These are phyloP conservation scores for Mellilla xanthometata DNA, from an alignment of 2,888 invertebrate species.

Conservation along the genomic window DNA sequence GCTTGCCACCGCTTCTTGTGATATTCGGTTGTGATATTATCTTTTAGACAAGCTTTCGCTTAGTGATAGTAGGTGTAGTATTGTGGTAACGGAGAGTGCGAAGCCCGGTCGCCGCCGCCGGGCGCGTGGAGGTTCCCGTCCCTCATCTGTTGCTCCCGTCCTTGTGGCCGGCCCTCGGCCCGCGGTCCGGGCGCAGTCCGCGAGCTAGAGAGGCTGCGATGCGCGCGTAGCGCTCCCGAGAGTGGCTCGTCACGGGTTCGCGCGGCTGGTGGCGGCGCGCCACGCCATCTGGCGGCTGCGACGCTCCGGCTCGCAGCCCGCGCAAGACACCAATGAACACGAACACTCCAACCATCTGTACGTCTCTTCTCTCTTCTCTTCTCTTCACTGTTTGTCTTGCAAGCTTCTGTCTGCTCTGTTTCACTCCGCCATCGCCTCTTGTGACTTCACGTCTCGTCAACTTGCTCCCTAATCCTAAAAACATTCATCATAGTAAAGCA, in stretches of 20 bases:
- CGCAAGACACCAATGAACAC: slow-evolving; percentile 76
- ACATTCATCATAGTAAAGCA: neutral
- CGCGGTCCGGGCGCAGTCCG: slow-evolving; percentile 36
- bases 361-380: slow-evolving; percentile 69
- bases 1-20: slow-evolving; percentile 79
- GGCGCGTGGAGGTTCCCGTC: slow-evolving; percentile 43
- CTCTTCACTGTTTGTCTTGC: slow-evolving; percentile 45
- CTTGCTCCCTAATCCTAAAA: neutral
- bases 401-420: slow-evolving; percentile 40
- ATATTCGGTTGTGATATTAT: slow-evolving; percentile 80
- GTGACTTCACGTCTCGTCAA: neutral
- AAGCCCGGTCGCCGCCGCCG: slow-evolving; percentile 49
- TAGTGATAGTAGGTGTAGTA: slow-evolving; percentile 44
- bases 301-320: slow-evolving; percentile 78
- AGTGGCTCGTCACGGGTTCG: slow-evolving; percentile 87
- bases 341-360: slow-evolving; percentile 82
- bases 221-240: slow-evolving; percentile 71
- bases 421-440: slow-evolving; percentile 29
- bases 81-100: slow-evolving; percentile 47
- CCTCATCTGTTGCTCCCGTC: slow-evolving; percentile 50
- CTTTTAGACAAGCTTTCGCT: slow-evolving; percentile 76
- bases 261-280: slow-evolving; percentile 87
- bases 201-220: slow-evolving; percentile 62
- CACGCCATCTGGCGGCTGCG: slow-evolving; percentile 88
- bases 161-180: slow-evolving; percentile 43